Conservation (phyloP, 2,797 vertebrate species). For the Esox masquinongy region DNA sequence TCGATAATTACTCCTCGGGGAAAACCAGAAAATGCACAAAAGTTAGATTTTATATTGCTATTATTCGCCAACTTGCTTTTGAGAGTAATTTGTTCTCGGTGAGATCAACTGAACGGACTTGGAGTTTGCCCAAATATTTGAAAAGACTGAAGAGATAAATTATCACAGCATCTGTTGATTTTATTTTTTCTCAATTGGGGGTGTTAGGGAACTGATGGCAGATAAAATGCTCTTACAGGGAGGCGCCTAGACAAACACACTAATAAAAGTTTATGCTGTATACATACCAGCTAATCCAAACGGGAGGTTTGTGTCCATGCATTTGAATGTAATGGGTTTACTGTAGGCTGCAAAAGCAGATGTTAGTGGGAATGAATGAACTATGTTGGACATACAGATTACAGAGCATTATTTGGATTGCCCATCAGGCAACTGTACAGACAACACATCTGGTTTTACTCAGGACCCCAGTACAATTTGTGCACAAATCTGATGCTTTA, state of each 20-base stretch:
- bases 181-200: neutral
- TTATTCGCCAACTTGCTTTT: constrained; percentile 30
- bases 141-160: constrained; percentile 39
- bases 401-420: constrained; percentile 52
- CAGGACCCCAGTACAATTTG: constrained; percentile 49
- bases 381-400: constrained; percentile 52
- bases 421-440: constrained; percentile 40
- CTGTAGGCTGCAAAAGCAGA: constrained; percentile 46
- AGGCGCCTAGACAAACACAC: constrained; percentile 40
- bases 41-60: neutral
- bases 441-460: constrained; percentile 58
- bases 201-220: constrained; percentile 1
- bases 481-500: constrained; percentile 41
- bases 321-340: constrained; percentile 14
- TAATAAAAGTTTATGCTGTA: constrained; percentile 39
- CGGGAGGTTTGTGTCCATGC: constrained; percentile 26
- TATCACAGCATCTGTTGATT: constrained; percentile 9
- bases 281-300: constrained; percentile 41
- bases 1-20: constrained; percentile 78
- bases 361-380: constrained; percentile 42
- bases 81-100: constrained; percentile 3
- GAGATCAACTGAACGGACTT: constrained; percentile 1
- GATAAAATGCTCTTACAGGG: constrained; percentile 26
- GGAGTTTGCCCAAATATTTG: constrained; percentile 16
- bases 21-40: constrained; percentile 51